phyloP scores from a whole-genome alignment of 2,888 invertebrate genomes.

The Ariolimax columbianus region DNA sequence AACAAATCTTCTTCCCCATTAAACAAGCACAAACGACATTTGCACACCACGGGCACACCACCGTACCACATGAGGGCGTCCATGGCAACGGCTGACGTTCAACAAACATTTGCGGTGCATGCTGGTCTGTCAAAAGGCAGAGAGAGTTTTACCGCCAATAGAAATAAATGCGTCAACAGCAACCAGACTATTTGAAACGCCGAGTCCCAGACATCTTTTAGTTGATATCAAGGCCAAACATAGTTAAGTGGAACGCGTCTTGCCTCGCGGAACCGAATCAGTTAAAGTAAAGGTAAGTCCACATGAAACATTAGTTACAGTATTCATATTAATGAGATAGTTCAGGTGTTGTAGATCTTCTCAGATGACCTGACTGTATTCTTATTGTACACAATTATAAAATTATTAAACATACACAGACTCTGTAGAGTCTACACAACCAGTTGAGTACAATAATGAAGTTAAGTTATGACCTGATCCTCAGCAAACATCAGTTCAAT shows the following conservation, averaged over 20 bases:
- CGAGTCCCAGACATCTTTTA: not conserved
- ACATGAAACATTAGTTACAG: not conserved
- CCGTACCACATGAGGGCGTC: not conserved
- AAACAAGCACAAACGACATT: not conserved
- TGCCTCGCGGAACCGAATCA: not conserved
- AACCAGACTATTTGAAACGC: not conserved
- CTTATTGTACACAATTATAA: too few relatives aligned
- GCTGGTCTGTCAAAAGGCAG: slow-evolving; percentile 24
- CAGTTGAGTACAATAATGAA: too few relatives aligned
- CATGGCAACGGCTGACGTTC: slow-evolving; percentile 3
- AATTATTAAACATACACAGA: too few relatives aligned
- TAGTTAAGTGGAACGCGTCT: not conserved
- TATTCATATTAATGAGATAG: too few relatives aligned
- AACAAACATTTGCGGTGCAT: not conserved
- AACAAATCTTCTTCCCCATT: too few relatives aligned
- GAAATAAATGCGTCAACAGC: slow-evolving; percentile 16
- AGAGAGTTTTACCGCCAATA: slow-evolving; percentile 25
- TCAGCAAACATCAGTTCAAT: too few relatives aligned
- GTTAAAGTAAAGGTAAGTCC: not conserved
- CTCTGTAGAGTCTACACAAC: too few relatives aligned
- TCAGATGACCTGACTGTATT: too few relatives aligned
- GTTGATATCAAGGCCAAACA: not conserved
- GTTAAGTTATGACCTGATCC: too few relatives aligned
- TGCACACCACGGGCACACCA: not conserved
- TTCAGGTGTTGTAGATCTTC: too few relatives aligned